A percentile compares a stretch with the other conserved stretches of the same genome.
These are phyloP conservation scores for Fistularia tabacaria DNA, from an alignment of 2,797 vertebrate genomes.

Conservation along the genomic window DNA sequence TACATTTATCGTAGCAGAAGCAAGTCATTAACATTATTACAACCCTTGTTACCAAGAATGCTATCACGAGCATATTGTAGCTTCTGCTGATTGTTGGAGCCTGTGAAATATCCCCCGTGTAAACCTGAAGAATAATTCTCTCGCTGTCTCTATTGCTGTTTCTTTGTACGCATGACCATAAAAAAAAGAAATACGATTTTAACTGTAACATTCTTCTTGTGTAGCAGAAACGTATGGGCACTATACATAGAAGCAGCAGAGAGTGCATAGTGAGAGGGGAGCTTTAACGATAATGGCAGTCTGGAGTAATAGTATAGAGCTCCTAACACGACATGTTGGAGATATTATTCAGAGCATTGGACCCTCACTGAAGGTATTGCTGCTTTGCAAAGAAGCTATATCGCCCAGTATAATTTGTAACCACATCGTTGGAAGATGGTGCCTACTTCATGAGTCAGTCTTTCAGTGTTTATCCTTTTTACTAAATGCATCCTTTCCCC, in stretches of 20 bases:
- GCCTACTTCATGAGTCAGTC: too few relatives aligned
- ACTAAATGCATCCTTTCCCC: slow-evolving; percentile 14
- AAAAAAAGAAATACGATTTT: slow-evolving; percentile 70
- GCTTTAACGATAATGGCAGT: slow-evolving; percentile 47
- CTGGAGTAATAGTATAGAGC: slow-evolving; percentile 48
- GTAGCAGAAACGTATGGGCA: slow-evolving; percentile 66
- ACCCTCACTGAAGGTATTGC: neutral
- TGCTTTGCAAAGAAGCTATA: neutral
- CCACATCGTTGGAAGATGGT: too few relatives aligned
- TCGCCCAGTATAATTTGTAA: too few relatives aligned
- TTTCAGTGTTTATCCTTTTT: slow-evolving; percentile 22
- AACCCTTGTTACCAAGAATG: too few relatives aligned
- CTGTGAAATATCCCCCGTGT: slow-evolving; percentile 55
- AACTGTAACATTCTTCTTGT: slow-evolving; percentile 67
- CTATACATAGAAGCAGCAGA: slow-evolving; percentile 65
- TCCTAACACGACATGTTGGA: slow-evolving; percentile 37
- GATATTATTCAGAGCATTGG: slow-evolving; percentile 31
- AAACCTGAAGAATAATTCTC: slow-evolving; percentile 49
- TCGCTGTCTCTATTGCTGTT: slow-evolving; percentile 5
- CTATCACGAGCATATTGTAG: neutral
- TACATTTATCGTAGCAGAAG: too few relatives aligned
- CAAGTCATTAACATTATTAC: too few relatives aligned
- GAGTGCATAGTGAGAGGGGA: slow-evolving; percentile 47
- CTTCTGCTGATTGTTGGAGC: slow-evolving; percentile 45
- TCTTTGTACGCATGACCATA: slow-evolving; percentile 48